Percentiles rank a stretch among this genome's conserved stretches.
These are phyloP conservation scores for Luscinia megarhynchos DNA, from an alignment of 2,797 vertebrate species.

Conservation along the genomic window DNA sequence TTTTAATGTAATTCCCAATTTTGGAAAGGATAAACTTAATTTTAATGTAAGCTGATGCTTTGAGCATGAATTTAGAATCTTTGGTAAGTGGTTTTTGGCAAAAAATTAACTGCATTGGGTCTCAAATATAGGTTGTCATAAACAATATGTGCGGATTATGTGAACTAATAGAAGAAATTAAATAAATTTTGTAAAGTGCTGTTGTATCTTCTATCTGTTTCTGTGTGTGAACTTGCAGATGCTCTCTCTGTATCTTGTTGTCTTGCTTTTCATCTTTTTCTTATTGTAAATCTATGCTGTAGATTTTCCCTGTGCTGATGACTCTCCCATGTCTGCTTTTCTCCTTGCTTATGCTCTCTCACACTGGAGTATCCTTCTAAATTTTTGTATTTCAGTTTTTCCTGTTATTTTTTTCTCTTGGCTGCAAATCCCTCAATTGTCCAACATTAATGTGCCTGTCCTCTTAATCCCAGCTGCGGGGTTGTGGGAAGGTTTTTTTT, in stretches of 20 bases:
- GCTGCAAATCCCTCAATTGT: background rate
- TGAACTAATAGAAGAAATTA: background rate
- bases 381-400: background rate
- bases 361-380: background rate
- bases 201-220: background rate
- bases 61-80: background rate
- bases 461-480: background rate
- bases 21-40: background rate
- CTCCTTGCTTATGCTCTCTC: background rate
- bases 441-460: accelerated
- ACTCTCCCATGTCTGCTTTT: background rate
- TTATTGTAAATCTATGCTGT: accelerated
- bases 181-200: background rate
- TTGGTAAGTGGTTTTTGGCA: background rate
- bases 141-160: background rate
- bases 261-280: background rate
- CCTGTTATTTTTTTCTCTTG: background rate
- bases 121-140: background rate
- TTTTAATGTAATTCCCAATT: background rate
- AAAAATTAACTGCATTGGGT: background rate
- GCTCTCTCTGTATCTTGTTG: background rate
- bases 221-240: background rate
- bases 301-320: background rate
- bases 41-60: background rate
- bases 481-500: background rate